Evolutionary conservation across 2,888 invertebrate genomes (phyloP).

Genomic region (Sisyra terminalis): DNA sequence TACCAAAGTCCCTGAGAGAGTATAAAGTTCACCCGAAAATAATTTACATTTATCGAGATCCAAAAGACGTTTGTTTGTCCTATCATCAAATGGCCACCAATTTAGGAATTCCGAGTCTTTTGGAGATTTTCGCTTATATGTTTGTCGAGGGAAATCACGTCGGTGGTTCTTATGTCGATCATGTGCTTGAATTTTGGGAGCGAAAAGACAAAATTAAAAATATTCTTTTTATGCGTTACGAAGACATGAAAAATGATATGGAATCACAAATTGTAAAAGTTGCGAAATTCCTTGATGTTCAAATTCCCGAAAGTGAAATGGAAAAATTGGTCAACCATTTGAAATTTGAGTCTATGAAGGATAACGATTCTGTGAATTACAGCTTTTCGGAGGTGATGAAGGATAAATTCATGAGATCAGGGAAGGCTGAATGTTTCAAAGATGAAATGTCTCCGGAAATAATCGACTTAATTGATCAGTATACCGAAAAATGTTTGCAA

Average conservation of each 20-base stretch:
- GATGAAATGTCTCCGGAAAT: not conserved
- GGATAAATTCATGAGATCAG: not conserved
- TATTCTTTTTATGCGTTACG: not conserved
- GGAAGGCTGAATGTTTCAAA: not conserved
- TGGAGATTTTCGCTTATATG: not conserved
- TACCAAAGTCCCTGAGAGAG: not conserved
- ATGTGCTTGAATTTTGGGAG: conserved; percentile 2
- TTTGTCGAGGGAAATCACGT: not conserved
- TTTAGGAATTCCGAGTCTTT: not conserved
- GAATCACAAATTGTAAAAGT: not conserved
- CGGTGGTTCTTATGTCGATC: not conserved
- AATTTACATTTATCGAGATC: not conserved
- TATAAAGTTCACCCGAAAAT: not conserved
- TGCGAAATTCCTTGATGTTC: not conserved
- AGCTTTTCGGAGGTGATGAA: not conserved
- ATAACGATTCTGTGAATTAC: not conserved
- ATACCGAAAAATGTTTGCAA: no score
- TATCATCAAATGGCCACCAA: not conserved
- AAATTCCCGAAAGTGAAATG: not conserved
- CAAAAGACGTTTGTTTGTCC: not conserved
- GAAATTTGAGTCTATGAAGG: not conserved
- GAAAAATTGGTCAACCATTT: not conserved
- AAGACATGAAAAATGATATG: not conserved
- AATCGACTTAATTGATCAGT: not conserved
- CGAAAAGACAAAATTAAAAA: not conserved